These are phyloP conservation scores for Pollachius pollachius DNA, from an alignment of 2,113 vertebrate species.

Conservation along the genomic window DNA sequence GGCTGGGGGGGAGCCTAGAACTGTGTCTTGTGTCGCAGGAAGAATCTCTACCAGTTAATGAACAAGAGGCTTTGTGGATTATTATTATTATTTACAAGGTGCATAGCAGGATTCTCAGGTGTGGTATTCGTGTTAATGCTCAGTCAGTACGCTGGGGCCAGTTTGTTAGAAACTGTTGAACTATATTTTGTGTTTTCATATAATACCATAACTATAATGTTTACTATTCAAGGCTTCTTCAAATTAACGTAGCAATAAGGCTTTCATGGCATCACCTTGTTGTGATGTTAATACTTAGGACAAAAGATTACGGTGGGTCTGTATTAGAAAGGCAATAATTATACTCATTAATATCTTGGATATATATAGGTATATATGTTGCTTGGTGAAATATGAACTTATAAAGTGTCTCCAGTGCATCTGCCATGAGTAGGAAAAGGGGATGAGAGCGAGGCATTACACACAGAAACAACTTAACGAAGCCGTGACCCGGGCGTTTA, in stretches of 20 bases:
- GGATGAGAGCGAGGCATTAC: not conserved
- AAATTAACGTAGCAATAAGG: not conserved
- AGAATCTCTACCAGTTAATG: not conserved
- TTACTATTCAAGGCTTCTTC: no score
- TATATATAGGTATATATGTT: not conserved
- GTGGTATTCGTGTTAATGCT: constrained; percentile 4
- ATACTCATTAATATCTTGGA: not conserved
- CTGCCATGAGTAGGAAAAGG: not conserved
- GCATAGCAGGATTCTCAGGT: constrained; percentile 42
- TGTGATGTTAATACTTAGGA: not conserved
- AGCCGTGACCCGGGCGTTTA: constrained; percentile 7
- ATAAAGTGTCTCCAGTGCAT: constrained; percentile 19
- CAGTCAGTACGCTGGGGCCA: constrained; percentile 18
- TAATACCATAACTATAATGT: no score
- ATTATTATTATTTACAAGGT: not conserved
- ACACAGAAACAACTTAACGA: constrained; percentile 1
- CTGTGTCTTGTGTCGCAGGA: constrained; percentile 11
- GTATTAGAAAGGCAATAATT: constrained; percentile 9
- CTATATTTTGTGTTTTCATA: not conserved
- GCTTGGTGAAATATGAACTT: not conserved
- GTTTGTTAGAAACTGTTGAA: constrained; percentile 17
- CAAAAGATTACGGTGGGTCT: constrained; percentile 1
- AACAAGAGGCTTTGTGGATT: constrained; percentile 7
- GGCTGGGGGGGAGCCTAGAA: not conserved
- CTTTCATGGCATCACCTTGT: not conserved